Conservation (phyloP, 2,888 invertebrate species). For the Phyllotreta striolata region DNA sequence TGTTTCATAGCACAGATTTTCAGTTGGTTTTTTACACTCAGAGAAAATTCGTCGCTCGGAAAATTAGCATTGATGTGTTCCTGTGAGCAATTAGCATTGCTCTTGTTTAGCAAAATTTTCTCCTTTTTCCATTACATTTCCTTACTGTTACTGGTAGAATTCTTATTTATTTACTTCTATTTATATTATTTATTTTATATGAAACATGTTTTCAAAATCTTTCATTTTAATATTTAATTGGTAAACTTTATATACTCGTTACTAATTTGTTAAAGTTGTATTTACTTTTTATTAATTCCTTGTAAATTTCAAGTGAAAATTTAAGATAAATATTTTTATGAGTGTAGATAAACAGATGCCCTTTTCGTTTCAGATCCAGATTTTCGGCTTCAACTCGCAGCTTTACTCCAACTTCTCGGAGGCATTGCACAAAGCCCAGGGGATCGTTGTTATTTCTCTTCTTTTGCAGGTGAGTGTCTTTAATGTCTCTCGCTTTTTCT, state of each 20-base stretch:
- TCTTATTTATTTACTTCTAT: no score
- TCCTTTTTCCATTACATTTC: no score
- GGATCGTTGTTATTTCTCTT: conserved; percentile 93
- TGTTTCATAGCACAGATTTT: conserved; percentile 64
- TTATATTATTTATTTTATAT: no score
- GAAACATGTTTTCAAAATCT: no score
- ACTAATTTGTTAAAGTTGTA: no score
- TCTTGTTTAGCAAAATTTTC: no score
- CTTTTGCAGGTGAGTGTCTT: conserved; percentile 83
- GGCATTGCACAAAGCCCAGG: conserved; percentile 92
- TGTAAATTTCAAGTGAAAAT: background rate
- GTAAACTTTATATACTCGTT: no score
- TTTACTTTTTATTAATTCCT: no score
- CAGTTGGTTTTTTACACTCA: background rate
- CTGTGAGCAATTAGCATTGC: no score
- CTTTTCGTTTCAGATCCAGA: conserved; percentile 84
- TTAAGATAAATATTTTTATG: background rate
- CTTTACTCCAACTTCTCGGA: conserved; percentile 96
- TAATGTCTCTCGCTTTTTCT: conserved; percentile 28
- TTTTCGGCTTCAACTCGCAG: conserved; percentile 98
- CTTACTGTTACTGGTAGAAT: no score
- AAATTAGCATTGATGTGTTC: no score
- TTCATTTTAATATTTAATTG: no score
- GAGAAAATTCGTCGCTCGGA: background rate
- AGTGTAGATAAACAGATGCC: conserved; percentile 18